Conservation (phyloP, 1,140 invertebrate species). For the Epicauta chinensis region DNA sequence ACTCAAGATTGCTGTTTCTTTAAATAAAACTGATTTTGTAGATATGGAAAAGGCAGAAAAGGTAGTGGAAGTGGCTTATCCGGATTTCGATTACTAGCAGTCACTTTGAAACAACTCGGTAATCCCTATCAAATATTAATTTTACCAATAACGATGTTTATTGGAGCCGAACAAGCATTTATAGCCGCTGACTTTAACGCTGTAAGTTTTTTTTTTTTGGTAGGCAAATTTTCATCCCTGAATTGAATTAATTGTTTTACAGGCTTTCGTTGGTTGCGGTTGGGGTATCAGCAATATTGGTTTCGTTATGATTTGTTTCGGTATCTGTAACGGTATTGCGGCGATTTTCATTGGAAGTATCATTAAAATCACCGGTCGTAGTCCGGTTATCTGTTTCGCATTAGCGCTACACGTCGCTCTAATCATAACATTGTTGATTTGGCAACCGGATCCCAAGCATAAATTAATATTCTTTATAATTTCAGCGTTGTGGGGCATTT, state of each 20-base stretch:
- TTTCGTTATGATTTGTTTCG: constrained; percentile 88
- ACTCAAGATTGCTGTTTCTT: not conserved
- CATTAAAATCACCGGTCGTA: constrained; percentile 73
- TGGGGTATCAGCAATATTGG: constrained; percentile 86
- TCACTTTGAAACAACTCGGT: constrained; percentile 69
- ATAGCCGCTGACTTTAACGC: constrained; percentile 84
- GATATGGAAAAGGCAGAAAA: constrained; percentile 45
- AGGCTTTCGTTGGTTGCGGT: constrained; percentile 85
- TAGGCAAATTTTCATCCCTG: no score
- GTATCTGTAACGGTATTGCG: constrained; percentile 73
- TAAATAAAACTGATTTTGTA: constrained; percentile 40
- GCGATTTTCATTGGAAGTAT: constrained; percentile 72
- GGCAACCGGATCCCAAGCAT: constrained; percentile 68
- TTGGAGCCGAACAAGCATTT: constrained; percentile 90
- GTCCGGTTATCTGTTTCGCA: constrained; percentile 68
- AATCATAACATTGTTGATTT: constrained; percentile 59
- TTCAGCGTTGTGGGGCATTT: constrained; percentile 83
- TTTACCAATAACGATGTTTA: constrained; percentile 88
- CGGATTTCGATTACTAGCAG: constrained; percentile 63
- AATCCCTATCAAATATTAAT: constrained; percentile 77
- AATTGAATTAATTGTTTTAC: constrained; percentile 13
- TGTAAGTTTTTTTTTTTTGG: constrained; percentile 48
- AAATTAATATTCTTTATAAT: constrained; percentile 73
- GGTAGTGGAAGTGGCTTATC: constrained; percentile 43
- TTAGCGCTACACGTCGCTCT: constrained; percentile 63